phyloP scores from a whole-genome alignment of 1,140 invertebrate species.

The Drosophila pseudoananassae region DNA sequence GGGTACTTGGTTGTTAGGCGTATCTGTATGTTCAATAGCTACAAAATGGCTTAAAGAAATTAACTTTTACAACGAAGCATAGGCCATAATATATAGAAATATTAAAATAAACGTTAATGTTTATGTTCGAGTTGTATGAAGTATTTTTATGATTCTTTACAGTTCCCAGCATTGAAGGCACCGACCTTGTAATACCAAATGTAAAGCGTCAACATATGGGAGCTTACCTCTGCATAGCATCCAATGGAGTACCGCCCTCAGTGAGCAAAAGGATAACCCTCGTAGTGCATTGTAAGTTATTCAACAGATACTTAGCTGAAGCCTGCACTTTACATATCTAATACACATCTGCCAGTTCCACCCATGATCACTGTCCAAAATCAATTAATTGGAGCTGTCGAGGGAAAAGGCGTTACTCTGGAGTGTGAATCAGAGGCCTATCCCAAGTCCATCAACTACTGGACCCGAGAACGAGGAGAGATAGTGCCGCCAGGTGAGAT shows the following conservation, averaged over 20 bases:
- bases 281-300: constrained; percentile 92
- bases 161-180: constrained; percentile 89
- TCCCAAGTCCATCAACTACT: constrained; percentile 94
- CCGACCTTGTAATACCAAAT: constrained; percentile 90
- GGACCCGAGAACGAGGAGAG: constrained; percentile 91
- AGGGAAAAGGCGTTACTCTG: constrained; percentile 89
- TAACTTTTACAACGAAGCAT: not conserved
- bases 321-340: too few relatives aligned
- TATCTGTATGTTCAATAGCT: not conserved
- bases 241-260: constrained; percentile 93
- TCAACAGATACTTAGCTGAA: not conserved
- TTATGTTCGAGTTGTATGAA: too few relatives aligned
- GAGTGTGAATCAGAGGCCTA: constrained; percentile 94
- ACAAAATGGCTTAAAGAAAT: not conserved
- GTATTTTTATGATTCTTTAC: not conserved
- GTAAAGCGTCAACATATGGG: constrained; percentile 95
- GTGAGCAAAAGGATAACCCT: constrained; percentile 95
- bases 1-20: constrained; percentile 45
- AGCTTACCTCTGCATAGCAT: constrained; percentile 94
- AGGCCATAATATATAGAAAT: not conserved
- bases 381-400: constrained; percentile 91
- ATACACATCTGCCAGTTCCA: constrained; percentile 86
- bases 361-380: constrained; percentile 93
- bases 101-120: too few relatives aligned
- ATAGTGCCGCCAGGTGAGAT: constrained; percentile 91